phyloP scores from a whole-genome alignment of 2,797 vertebrate species.

The Falco biarmicus region DNA sequence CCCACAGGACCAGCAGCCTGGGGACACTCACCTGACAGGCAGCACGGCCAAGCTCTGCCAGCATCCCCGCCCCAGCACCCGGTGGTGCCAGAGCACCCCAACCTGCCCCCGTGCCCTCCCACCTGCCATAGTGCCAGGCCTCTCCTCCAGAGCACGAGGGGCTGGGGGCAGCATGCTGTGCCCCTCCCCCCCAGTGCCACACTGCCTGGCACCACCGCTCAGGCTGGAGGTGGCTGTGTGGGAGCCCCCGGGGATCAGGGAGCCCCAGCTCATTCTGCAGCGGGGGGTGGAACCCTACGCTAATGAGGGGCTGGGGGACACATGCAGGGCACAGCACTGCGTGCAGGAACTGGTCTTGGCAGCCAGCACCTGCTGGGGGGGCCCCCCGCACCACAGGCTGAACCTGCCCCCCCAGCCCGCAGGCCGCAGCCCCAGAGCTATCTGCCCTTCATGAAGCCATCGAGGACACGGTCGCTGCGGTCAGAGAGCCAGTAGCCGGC shows the following conservation, averaged over 20 bases:
- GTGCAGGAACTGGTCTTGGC: not conserved
- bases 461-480: slow-evolving; percentile 92
- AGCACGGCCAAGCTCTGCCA: not conserved
- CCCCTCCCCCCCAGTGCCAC: not conserved
- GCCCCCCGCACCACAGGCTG: not conserved
- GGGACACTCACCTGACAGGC: fast-evolving
- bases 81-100: not conserved
- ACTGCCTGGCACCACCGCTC: not conserved
- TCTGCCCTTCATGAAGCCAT: slow-evolving; percentile 94
- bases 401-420: fast-evolving
- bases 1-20: not conserved
- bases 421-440: slow-evolving; percentile 74
- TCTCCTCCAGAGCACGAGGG: not conserved
- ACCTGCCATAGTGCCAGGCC: not conserved
- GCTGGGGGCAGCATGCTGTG: slow-evolving; percentile 45
- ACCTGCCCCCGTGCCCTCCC: not conserved
- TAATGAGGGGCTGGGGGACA: not conserved
- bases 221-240: fast-evolving
- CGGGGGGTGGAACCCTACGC: not conserved
- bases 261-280: not conserved
- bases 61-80: fast-evolving
- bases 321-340: slow-evolving; percentile 44
- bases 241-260: not conserved
- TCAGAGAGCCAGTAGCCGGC: slow-evolving; percentile 98
- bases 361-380: not conserved